Base-by-base conservation (phyloP, 2,888 invertebrate species). In the Phyllotreta striolata region DNA sequence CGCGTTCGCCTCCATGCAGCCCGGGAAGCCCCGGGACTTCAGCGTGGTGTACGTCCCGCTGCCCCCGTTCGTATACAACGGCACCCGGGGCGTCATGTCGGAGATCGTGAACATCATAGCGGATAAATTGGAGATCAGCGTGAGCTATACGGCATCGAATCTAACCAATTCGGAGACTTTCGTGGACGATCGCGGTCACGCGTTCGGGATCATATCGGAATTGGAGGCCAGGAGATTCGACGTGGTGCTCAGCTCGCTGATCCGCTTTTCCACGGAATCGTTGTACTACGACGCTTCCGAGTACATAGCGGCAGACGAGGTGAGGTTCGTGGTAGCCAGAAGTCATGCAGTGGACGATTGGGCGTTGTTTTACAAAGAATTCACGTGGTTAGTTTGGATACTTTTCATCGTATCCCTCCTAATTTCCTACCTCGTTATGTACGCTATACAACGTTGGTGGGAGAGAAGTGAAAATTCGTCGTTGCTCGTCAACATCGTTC, bases 301-400 rank as follows among this genome's bases (percentile, higher is more conserved):
- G 6, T 9, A 24, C 7, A 24, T 9, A 47, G 12, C 12, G 9
- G 7, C 5, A 4, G 47, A 47, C 1, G 6, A 8, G n/a, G 34
- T 47, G 34, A 7, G 1, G 12, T 51, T 4, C 37, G 37, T 51
- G 6, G 12, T 12, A 7, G 35, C 35, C 5, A 9, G 35, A 35
- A 3, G 5, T 1, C 7, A 10, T 3, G 10, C 3, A 8, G 37
- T 14, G 5, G 10, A 51, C 12, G n/a, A 51, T 51, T 51, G 51
- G 51, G 37, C n/a, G 37, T 37, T 51, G 37, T 51, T 51, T 35
- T 51, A 51, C 10, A 37, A 37, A 35, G 9, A 35, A 34, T 51
- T 51, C 37, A 37, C 14, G 1, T 3, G 7, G 4, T 6, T 10
- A 1, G 37, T 37, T 1, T 51, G 51, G 51, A 34, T 51, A 10